These are phyloP conservation scores for Hypercompe scribonia DNA, from an alignment of 2,888 invertebrate species.

Conservation along the genomic window DNA sequence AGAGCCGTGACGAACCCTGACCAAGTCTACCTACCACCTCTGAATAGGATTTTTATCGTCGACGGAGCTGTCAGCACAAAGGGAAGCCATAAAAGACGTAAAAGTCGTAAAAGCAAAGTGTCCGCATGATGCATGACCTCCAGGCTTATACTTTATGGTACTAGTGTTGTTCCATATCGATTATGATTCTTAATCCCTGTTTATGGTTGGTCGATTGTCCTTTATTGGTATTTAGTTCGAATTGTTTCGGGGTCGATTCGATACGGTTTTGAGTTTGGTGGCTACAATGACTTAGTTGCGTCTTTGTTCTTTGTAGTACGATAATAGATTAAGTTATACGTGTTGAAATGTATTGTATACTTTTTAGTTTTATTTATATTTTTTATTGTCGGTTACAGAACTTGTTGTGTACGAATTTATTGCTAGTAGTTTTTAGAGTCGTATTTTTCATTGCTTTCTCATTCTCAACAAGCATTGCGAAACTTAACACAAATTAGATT, in stretches of 20 bases:
- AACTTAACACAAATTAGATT: background rate
- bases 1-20: slow-evolving; percentile 62
- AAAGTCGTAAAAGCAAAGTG: slow-evolving; percentile 71
- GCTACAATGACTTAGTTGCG: slow-evolving; percentile 21
- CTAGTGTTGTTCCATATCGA: slow-evolving; percentile 60
- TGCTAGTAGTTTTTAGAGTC: background rate
- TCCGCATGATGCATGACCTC: slow-evolving; percentile 68
- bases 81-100: slow-evolving; percentile 69
- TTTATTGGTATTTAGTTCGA: slow-evolving; percentile 46
- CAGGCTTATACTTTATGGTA: slow-evolving; percentile 58
- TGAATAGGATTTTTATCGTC: slow-evolving; percentile 73
- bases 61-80: slow-evolving; percentile 68
- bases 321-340: slow-evolving; percentile 8
- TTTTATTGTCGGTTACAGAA: background rate
- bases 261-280: slow-evolving; percentile 17
- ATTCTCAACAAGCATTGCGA: background rate
- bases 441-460: background rate
- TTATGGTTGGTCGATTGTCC: slow-evolving; percentile 65
- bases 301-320: slow-evolving; percentile 8
- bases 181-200: slow-evolving; percentile 70
- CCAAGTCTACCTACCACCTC: slow-evolving; percentile 60
- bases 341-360: slow-evolving; percentile 5
- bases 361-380: background rate
- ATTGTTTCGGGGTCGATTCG: slow-evolving; percentile 25
- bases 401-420: background rate